Percentiles rank a stretch among this genome's conserved stretches.
These are phyloP conservation scores for Nipponacmea schrenckii DNA, from an alignment of 2,888 invertebrate species.

Conservation along the genomic window DNA sequence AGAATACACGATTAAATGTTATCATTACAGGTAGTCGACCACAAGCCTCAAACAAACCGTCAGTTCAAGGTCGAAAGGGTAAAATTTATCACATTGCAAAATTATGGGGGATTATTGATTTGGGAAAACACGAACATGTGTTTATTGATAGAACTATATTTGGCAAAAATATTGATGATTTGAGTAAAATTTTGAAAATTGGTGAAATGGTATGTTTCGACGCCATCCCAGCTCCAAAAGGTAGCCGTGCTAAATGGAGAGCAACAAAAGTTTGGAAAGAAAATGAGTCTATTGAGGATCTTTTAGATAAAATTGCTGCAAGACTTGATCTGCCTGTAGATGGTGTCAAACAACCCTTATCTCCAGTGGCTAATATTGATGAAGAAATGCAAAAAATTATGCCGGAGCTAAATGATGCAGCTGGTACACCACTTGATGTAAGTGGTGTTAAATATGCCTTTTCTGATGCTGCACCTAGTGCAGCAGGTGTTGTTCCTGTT, in stretches of 20 bases:
- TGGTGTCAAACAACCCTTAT: constrained; percentile 40
- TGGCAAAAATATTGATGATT: constrained; percentile 63
- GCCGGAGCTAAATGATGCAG: constrained; percentile 58
- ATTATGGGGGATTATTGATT: constrained; percentile 68
- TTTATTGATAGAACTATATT: constrained; percentile 68
- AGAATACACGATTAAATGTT: constrained; percentile 65
- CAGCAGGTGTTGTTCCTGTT: constrained; percentile 64
- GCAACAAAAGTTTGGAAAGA: constrained; percentile 68
- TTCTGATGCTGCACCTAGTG: constrained; percentile 64
- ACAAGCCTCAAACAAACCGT: constrained; percentile 47
- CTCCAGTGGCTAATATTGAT: constrained; percentile 60
- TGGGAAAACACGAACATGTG: constrained; percentile 69
- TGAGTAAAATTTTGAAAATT: constrained; percentile 63
- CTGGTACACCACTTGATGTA: constrained; percentile 49
- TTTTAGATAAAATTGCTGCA: constrained; percentile 55
- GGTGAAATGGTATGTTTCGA: constrained; percentile 67
- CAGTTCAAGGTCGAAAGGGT: constrained; percentile 62
- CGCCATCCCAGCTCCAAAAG: constrained; percentile 67
- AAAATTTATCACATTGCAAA: constrained; percentile 68
- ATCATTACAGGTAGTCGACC: constrained; percentile 66
- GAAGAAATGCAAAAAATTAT: constrained; percentile 61
- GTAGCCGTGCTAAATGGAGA: constrained; percentile 67
- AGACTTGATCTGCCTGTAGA: constrained; percentile 49
- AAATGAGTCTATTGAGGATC: constrained; percentile 61
- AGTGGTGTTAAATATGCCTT: constrained; percentile 57